Conservation (phyloP, 1,140 invertebrate genomes). For the Teleogryllus occipitalis region DNA sequence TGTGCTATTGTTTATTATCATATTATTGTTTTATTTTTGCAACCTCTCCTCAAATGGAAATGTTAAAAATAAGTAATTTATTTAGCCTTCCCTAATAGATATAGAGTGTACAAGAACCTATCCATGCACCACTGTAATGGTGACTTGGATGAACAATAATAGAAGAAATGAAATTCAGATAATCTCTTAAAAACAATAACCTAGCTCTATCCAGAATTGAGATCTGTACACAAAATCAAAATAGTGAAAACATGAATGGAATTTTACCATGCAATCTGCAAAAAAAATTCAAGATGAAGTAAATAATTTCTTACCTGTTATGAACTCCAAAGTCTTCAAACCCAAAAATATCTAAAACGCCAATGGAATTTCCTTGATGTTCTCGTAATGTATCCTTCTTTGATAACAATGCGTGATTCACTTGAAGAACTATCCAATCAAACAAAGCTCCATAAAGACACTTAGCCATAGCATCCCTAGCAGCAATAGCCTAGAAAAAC, state of each 20-base stretch:
- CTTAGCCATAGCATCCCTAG: constrained; percentile 92
- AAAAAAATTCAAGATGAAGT: not conserved
- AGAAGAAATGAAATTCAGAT: no score
- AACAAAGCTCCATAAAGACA: constrained; percentile 93
- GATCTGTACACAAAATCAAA: not conserved
- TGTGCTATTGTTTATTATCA: no score
- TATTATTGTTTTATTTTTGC: no score
- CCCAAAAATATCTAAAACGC: constrained; percentile 94
- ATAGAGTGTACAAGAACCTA: no score
- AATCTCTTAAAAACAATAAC: no score
- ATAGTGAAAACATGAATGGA: not conserved
- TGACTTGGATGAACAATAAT: no score
- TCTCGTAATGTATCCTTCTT: constrained; percentile 73
- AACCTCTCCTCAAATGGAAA: no score
- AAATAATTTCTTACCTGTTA: constrained; percentile 41
- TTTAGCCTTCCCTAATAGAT: no score
- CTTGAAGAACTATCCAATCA: constrained; percentile 95
- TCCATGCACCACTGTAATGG: no score
- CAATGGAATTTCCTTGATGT: constrained; percentile 83
- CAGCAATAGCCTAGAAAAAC: constrained; percentile 72
- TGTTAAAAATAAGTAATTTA: no score
- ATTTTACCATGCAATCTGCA: no score
- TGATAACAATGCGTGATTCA: constrained; percentile 73
- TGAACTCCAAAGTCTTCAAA: constrained; percentile 85
- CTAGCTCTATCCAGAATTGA: not conserved